Conservation (phyloP, 53 echinoderm and acorn worm genomes). For the Astropecten irregularis region DNA sequence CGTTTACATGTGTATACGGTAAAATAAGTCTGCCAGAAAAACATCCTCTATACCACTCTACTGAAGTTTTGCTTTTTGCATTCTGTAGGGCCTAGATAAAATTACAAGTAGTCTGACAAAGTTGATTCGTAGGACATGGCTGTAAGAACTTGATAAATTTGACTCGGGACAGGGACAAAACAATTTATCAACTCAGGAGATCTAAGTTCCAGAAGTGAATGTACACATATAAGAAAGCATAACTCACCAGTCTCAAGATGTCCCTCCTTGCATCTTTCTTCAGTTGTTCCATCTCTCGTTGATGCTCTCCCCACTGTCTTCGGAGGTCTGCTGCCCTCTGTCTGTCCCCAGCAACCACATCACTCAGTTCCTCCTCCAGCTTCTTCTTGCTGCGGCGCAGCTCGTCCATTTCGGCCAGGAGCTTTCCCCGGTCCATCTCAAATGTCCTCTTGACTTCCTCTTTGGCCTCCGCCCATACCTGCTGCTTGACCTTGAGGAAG, state of each 20-base stretch:
- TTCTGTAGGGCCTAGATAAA: no score
- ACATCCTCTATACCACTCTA: no score
- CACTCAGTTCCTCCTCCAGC: slow-evolving; percentile 68
- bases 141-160: no score
- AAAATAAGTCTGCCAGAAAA: no score
- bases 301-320: slow-evolving; percentile 75
- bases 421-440: slow-evolving; percentile 72
- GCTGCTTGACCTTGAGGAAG: slow-evolving; percentile 62
- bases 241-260: slow-evolving; percentile 83
- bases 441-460: slow-evolving; percentile 75
- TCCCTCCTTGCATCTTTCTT: slow-evolving; percentile 90
- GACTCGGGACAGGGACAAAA: no score
- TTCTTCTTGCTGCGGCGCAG: slow-evolving; percentile 65
- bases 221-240: no score
- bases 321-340: slow-evolving; percentile 65
- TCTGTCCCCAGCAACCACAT: slow-evolving; percentile 61
- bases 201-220: no score
- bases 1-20: no score
- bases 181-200: no score
- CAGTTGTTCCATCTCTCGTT: slow-evolving; percentile 81
- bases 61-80: no score
- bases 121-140: no score
- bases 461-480: slow-evolving; percentile 66
- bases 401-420: slow-evolving; percentile 76
- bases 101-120: no score